A percentile compares a stretch with the other conserved stretches of the same genome.
These are phyloP conservation scores for Tokudaia muenninki DNA, from an alignment of 2,797 vertebrate genomes.

Conservation along the genomic window DNA sequence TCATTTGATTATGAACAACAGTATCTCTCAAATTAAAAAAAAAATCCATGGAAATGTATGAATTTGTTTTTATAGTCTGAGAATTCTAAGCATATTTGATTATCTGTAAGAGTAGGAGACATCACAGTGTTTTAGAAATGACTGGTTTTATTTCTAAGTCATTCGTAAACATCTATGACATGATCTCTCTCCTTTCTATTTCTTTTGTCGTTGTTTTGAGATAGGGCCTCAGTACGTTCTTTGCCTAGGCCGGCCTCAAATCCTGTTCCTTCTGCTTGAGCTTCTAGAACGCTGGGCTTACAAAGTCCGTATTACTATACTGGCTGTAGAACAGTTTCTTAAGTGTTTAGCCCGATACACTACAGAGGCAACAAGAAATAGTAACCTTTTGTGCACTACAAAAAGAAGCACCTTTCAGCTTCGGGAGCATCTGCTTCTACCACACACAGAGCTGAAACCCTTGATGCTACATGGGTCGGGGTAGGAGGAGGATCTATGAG, in stretches of 20 bases:
- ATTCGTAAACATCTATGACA: slow-evolving; percentile 19
- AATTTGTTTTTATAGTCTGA: slow-evolving; percentile 56
- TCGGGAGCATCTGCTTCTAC: neutral
- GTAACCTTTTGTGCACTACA: neutral
- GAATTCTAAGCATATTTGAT: slow-evolving; percentile 59
- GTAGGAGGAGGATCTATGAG: neutral
- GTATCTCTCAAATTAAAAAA: slow-evolving; percentile 19
- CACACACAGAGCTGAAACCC: neutral
- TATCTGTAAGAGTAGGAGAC: slow-evolving; percentile 57
- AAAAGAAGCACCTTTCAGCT: neutral
- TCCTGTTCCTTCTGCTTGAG: neutral
- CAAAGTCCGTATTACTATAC: neutral
- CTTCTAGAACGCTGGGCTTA: neutral
- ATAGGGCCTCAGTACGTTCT: neutral
- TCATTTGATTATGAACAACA: slow-evolving; percentile 52
- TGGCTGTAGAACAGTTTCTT: slow-evolving; percentile 8
- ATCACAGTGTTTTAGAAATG: slow-evolving; percentile 57
- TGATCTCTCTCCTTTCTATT: neutral
- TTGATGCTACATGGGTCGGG: neutral
- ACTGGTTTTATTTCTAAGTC: slow-evolving; percentile 31
- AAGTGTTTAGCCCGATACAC: slow-evolving; percentile 9
- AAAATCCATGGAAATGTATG: slow-evolving; percentile 18
- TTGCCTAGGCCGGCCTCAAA: neutral
- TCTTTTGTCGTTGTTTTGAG: neutral
- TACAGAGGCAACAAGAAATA: neutral